These are phyloP conservation scores for Anolis apletophallus DNA, from an alignment of 2,797 vertebrate genomes.

Conservation along the genomic window DNA sequence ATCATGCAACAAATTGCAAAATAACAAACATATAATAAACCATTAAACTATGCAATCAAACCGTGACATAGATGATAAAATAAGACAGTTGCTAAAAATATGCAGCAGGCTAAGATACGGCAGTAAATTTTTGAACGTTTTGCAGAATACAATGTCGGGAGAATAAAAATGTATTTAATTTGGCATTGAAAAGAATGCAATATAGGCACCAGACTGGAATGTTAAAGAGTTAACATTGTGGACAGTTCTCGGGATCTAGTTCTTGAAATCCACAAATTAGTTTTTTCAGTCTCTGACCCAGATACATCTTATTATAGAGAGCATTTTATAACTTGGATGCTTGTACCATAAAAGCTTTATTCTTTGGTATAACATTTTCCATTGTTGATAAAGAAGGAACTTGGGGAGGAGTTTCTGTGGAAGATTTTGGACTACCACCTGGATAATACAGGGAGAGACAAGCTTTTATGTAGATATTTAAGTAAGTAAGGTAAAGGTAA, in stretches of 20 bases:
- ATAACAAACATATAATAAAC: background rate
- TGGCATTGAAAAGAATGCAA: background rate
- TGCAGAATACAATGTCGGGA: background rate
- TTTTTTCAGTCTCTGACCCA: background rate
- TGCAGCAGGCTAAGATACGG: background rate
- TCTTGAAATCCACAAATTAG: no score
- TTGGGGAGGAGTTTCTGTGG: background rate
- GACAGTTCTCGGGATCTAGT: no score
- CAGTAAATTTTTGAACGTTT: no score
- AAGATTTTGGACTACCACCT: background rate
- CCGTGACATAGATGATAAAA: background rate
- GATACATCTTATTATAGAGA: background rate
- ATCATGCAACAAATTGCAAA: background rate
- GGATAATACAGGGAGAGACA: background rate
- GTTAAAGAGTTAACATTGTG: no score
- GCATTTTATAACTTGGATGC: background rate
- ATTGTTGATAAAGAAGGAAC: background rate
- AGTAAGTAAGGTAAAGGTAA: no score
- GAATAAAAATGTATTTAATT: background rate
- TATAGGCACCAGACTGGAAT: no score
- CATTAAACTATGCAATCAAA: background rate
- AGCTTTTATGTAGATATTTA: background rate
- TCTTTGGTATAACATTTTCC: background rate
- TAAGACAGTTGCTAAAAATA: background rate
- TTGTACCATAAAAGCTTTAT: background rate